phyloP scores from a whole-genome alignment of 2,797 vertebrate genomes.

The Perdix hodgsoniae region DNA sequence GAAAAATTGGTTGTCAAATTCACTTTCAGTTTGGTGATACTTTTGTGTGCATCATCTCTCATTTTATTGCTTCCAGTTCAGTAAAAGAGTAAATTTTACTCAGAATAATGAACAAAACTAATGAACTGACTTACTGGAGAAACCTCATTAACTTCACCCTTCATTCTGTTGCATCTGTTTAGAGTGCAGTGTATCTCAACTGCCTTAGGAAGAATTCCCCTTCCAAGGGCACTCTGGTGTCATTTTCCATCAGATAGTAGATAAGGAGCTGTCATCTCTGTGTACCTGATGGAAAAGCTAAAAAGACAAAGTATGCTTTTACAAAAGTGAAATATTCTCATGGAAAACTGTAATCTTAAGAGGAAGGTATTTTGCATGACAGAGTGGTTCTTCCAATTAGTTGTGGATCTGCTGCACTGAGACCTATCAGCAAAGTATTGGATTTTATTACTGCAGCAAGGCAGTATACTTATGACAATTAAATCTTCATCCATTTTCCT shows the following conservation, averaged over 20 bases:
- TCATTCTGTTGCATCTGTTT: background rate
- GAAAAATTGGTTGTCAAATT: background rate
- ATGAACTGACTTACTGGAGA: background rate
- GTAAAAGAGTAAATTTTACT: background rate
- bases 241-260: background rate
- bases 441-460: background rate
- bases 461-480: background rate
- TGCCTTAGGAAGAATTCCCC: background rate
- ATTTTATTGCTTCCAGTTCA: background rate
- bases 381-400: background rate
- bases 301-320: background rate
- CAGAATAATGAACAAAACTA: background rate
- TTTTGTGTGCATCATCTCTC: background rate
- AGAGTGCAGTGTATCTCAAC: background rate
- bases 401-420: background rate
- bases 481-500: background rate
- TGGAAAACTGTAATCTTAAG: background rate
- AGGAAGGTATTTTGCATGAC: background rate
- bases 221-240: background rate
- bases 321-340: background rate
- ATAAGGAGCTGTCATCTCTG: background rate
- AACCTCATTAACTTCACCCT: rapidly evolving
- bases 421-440: rapidly evolving
- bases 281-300: background rate
- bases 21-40: background rate